Evolutionary conservation across 2,113 vertebrate genomes (phyloP), one percentile per base, ranked within the genome.

Genomic region (Clarias gariepinus): DNA sequence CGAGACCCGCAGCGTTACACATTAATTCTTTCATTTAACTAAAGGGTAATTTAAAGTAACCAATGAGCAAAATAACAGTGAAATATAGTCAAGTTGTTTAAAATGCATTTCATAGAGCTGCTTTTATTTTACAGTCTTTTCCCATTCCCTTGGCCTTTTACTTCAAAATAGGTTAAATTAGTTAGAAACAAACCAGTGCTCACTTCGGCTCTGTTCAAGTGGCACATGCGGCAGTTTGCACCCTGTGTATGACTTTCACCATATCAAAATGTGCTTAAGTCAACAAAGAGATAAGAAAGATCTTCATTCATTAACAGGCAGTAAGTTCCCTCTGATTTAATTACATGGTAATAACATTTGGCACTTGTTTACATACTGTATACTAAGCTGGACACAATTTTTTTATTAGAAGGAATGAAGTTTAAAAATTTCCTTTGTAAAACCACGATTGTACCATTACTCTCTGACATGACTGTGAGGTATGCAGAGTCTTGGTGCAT

Each of bases 371-470:
- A 84, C 60, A 91, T 81, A 84, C 76, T 86, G 53, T 82, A 84
- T 77, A 87, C 58, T 69, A 81, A 84, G 55, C 18, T 58, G 28
- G n/a, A 58, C 55, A 66, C n/a, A 41, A 74, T 58, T 87, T 79
- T 53, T 82, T 78, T 7, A 85, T 84, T 76, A 55, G 85, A 79
- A 79, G 88, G 47, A 52, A 81, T 82, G 55, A 78, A 86, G 30
- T 57, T 30, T 61, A 71, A 78, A 36, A 36, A 85, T 69, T 85
- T 87, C 58, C 33, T 91, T 69, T 90, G 74, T 88, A 80, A 87
- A 90, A 90, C 89, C 73, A 60, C 61, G 86, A 86, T 83, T 91
- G 90, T 92, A 82, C 87, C 47, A 18, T 88, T 79, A 82, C 63
- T 81, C 77, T 91, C 28, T 63, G 74, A 90, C 80, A 57, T 64